Base-by-base conservation (phyloP, 2,888 invertebrate genomes). In the Mesorhabditis belari region DNA sequence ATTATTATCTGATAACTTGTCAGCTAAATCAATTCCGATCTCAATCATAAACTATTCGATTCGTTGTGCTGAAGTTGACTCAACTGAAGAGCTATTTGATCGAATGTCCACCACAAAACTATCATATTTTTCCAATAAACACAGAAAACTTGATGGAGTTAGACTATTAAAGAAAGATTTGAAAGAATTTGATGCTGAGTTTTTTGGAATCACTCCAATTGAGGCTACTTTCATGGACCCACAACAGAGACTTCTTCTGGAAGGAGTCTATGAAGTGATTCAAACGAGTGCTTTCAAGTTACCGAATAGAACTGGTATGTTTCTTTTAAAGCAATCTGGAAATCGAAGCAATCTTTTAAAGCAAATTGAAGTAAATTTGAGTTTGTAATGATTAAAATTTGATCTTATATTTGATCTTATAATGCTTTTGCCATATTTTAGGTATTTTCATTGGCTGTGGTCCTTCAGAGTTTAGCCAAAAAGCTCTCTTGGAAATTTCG, bases 361-460 rank as follows among this genome's bases (percentile, higher is more conserved):
- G n/a, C n/a, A n/a, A n/a, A n/a, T n/a, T n/a, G n/a, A n/a, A n/a
- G n/a, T n/a, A n/a, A n/a, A n/a, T n/a, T n/a, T n/a, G n/a, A n/a
- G n/a, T n/a, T n/a, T n/a, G n/a, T n/a, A n/a, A n/a, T n/a, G n/a
- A n/a, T n/a, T n/a, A n/a, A n/a, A n/a, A n/a, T n/a, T n/a, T n/a
- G n/a, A n/a, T n/a, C n/a, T n/a, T n/a, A n/a, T n/a, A n/a, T n/a
- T n/a, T n/a, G n/a, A n/a, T n/a, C n/a, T n/a, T n/a, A n/a, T n/a
- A n/a, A n/a, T n/a, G n/a, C n/a, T n/a, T n/a, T n/a, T n/a, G n/a
- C 1, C 12, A 35, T 35, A 17, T 35, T 35, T 9, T 2, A 35
- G 44, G 94, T 64, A 95, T 96, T 2, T 96, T 89, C 83, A 87
- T 95, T 69, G 95, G 95, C 59, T 90, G 87, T 55, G 86, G 71